A percentile compares a stretch with the other conserved stretches of the same genome.
phyloP scores from a whole-genome alignment of 1,140 invertebrate species.

The Bombus sibiricus region DNA sequence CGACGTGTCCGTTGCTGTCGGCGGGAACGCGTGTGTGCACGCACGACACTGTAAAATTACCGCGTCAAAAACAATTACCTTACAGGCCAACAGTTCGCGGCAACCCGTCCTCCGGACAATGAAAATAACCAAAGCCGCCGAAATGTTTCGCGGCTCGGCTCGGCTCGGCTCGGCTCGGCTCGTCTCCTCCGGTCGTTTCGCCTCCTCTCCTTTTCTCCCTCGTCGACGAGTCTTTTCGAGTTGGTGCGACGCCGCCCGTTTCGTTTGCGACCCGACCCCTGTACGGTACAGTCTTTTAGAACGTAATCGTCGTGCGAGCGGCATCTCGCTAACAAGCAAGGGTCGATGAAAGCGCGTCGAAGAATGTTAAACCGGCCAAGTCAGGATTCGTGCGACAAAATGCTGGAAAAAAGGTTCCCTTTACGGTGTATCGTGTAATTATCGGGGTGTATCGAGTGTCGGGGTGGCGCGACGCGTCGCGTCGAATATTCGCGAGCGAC shows the following conservation, averaged over 20 bases:
- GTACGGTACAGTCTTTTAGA: rapidly evolving
- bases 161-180: not conserved
- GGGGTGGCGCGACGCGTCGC: not conserved
- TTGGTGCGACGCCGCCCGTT: no score
- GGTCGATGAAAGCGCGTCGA: constrained; percentile 19
- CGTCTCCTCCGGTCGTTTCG: not conserved
- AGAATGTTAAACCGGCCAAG: constrained; percentile 22
- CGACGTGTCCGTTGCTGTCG: constrained; percentile 34
- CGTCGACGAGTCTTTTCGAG: not conserved
- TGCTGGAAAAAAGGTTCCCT: constrained; percentile 31
- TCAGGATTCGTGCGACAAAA: constrained; percentile 3
- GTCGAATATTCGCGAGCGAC: constrained; percentile 57
- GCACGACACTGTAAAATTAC: constrained; percentile 84
- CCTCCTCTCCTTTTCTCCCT: not conserved
- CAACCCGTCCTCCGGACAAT: constrained; percentile 57
- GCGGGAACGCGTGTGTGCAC: constrained; percentile 68
- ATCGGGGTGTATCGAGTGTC: constrained; percentile 59
- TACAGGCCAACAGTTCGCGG: constrained; percentile 76
- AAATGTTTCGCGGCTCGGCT: constrained; percentile 7
- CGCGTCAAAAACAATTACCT: constrained; percentile 82
- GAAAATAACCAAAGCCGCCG: constrained; percentile 51
- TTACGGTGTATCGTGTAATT: constrained; percentile 52
- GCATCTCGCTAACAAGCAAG: rapidly evolving
- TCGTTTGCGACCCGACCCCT: no score
- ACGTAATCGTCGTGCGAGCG: no score